These are phyloP conservation scores for Grapholita molesta DNA, from an alignment of 1,140 invertebrate species.

Conservation along the genomic window DNA sequence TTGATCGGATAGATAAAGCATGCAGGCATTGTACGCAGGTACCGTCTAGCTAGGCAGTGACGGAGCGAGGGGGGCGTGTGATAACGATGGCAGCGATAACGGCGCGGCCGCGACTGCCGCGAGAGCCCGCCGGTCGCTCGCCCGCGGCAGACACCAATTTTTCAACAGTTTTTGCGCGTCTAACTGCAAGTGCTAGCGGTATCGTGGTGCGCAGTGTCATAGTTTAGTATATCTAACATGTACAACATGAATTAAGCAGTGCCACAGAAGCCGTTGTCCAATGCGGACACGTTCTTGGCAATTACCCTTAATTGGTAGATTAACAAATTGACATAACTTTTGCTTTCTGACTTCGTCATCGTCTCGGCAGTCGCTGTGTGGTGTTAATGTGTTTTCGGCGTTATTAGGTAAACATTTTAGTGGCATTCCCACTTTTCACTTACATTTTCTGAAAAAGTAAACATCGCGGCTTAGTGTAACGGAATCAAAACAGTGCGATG, in stretches of 20 bases:
- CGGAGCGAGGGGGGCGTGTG: constrained; percentile 27
- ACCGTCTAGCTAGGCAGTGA: constrained; percentile 11
- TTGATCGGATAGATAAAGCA: constrained; percentile 14
- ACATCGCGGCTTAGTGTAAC: not conserved
- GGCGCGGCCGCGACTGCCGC: constrained; percentile 37
- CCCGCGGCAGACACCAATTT: constrained; percentile 19
- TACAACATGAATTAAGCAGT: not conserved
- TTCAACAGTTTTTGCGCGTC: constrained; percentile 23
- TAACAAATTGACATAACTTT: constrained; percentile 10
- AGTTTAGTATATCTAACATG: not conserved
- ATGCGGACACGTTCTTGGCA: not conserved
- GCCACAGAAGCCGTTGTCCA: not conserved
- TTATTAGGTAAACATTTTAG: not conserved
- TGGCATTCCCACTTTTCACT: constrained; percentile 13
- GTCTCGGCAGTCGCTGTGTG: not conserved
- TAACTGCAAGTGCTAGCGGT: constrained; percentile 23
- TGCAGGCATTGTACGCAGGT: constrained; percentile 12
- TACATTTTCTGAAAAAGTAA: not conserved
- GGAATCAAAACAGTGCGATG: constrained; percentile 1
- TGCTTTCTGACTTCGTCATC: not conserved
- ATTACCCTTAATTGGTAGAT: not conserved
- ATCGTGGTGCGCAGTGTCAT: constrained; percentile 14
- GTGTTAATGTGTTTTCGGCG: not conserved
- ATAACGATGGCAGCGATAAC: constrained; percentile 63
- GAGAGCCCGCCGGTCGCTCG: constrained; percentile 28